Evolutionary conservation across 1,140 invertebrate genomes (phyloP).

Genomic region (Callitettix versicolor): DNA sequence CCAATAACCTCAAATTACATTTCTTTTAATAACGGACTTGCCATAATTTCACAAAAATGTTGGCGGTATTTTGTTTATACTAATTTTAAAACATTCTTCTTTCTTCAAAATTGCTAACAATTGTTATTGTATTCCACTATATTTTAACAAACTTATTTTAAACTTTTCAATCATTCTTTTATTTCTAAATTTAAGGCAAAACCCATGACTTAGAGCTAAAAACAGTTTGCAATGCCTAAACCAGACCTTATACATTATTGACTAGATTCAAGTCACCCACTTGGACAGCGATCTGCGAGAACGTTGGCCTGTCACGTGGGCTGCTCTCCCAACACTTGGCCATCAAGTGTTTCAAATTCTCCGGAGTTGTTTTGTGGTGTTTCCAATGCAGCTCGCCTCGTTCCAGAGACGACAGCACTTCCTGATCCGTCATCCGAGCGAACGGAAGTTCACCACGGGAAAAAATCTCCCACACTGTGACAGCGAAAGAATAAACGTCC

Average conservation of each 20-base stretch:
- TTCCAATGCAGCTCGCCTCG: constrained; percentile 25
- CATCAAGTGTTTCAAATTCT: constrained; percentile 29
- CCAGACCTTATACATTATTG: neutral
- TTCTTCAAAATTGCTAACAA: too few relatives aligned
- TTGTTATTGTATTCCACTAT: too few relatives aligned
- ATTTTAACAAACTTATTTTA: too few relatives aligned
- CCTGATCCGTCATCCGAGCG: constrained; percentile 64
- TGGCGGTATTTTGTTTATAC: too few relatives aligned
- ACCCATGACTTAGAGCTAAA: too few relatives aligned
- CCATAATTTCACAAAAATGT: too few relatives aligned
- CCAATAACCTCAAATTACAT: too few relatives aligned
- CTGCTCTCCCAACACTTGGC: constrained; percentile 32
- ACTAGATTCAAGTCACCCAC: constrained; percentile 15
- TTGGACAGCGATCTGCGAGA: constrained; percentile 27
- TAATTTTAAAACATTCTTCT: too few relatives aligned
- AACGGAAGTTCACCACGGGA: constrained; percentile 79
- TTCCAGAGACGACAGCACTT: constrained; percentile 59
- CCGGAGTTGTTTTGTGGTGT: constrained; percentile 24
- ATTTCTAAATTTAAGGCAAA: too few relatives aligned
- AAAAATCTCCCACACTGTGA: constrained; percentile 85
- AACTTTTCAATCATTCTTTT: too few relatives aligned
- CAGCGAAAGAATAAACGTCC: constrained; percentile 86
- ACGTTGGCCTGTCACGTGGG: constrained; percentile 37
- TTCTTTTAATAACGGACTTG: too few relatives aligned
- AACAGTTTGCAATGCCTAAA: too few relatives aligned